phyloP scores from a whole-genome alignment of 2,113 vertebrate genomes.

The Ifrita kowaldi region DNA sequence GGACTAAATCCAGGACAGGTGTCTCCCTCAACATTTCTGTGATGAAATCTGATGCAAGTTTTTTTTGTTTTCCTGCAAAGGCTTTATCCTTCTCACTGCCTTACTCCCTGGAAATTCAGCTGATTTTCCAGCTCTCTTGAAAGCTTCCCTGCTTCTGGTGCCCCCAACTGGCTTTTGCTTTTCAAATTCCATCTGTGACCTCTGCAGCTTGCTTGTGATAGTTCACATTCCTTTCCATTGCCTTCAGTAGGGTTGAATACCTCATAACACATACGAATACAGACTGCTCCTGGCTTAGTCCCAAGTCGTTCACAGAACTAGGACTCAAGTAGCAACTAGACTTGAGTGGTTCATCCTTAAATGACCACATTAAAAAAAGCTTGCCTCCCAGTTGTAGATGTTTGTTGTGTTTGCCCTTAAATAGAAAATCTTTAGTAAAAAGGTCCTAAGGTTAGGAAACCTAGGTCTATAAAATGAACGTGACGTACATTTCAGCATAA shows the following conservation, averaged over 20 bases:
- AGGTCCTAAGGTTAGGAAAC: background rate
- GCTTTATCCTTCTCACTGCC: background rate
- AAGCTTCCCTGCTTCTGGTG: slow-evolving; percentile 5
- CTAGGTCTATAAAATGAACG: background rate
- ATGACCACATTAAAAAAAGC: background rate
- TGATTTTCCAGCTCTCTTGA: background rate
- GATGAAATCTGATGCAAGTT: background rate
- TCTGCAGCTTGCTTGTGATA: background rate
- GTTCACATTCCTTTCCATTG: background rate
- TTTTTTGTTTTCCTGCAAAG: background rate
- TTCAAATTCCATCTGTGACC: slow-evolving; percentile 10
- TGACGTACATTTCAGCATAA: background rate
- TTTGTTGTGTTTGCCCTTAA: background rate
- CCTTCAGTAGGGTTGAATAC: background rate
- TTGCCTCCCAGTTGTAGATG: background rate
- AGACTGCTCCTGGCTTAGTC: background rate
- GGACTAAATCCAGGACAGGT: background rate
- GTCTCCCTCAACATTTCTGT: background rate
- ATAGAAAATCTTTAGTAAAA: background rate
- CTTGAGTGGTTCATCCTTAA: background rate
- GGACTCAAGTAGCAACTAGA: background rate
- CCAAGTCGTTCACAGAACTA: background rate
- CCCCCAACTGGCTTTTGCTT: slow-evolving; percentile 2
- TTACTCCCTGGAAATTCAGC: background rate
- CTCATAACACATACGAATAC: background rate